Base-by-base conservation (phyloP, 2,797 vertebrate species). In the Hephaestus fuliginosus region DNA sequence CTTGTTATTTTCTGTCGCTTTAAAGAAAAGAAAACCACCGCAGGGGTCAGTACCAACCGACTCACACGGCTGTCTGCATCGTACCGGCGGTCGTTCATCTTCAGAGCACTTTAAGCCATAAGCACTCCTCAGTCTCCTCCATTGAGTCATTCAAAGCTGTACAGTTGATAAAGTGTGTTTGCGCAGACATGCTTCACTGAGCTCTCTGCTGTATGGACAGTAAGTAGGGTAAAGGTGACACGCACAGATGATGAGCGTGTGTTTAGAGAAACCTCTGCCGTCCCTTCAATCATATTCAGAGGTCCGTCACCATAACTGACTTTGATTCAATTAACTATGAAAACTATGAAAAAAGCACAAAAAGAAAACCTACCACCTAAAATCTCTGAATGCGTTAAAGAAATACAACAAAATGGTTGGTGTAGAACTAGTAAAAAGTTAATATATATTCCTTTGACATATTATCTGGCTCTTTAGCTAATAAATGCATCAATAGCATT, bases 151-250 rank as follows among this genome's bases (percentile, higher is more conserved):
- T 64, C 63, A 51, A 22, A 63, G 30, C 57, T 55, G 18, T 58
- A 25, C 8, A 46, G 62, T 39, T 65, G 76, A 72, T 77, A 46
- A 83, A 53, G 53, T 63, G 43, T 81, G 75, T 86, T 85, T 84
- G 63, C 70, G 78, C 49, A 61, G 77, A 52, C 25, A 5, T 70
- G 76, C 64, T 49, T 79, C 70, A 39, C 46, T 63, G 69, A 66
- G 39, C 70, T 33, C 41, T 33, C 1, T 2, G 63, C 63, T 66
- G 36, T 49, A 39, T 17, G 7, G 25, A 70, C 44, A n/a, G 5
- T 41, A 36, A 81, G 39, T n/a, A 43, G 78, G 76, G 69, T 41
- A 84, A 86, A 84, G 81, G 79, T 81, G 70, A 83, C 57, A 36
- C 0, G 33, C 17, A 56, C 33, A 62, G 57, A 46, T 13, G 52